These are phyloP conservation scores for Sardinella longiceps DNA, from an alignment of 2,797 vertebrate genomes.

Conservation along the genomic window DNA sequence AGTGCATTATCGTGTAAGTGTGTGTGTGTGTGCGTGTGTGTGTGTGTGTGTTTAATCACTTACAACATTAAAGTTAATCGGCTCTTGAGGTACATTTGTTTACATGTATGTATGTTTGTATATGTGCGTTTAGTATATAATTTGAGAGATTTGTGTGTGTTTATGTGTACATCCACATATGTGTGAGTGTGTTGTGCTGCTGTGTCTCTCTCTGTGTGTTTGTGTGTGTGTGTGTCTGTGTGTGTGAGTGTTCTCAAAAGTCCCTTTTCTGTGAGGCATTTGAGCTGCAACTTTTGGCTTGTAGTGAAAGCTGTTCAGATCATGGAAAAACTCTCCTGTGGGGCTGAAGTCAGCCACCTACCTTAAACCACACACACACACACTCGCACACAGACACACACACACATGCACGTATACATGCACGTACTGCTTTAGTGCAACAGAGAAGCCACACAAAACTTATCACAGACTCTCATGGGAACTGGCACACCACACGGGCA, in stretches of 20 bases:
- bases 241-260: not conserved
- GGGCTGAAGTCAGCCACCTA: too few relatives aligned
- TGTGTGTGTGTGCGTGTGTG: slow-evolving; percentile 50
- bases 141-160: not conserved
- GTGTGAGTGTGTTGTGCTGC: slow-evolving; percentile 50
- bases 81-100: not conserved
- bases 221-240: not conserved
- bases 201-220: slow-evolving; percentile 34
- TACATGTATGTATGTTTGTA: not conserved
- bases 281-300: slow-evolving; percentile 29
- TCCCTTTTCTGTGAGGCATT: slow-evolving; percentile 35
- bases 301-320: slow-evolving; percentile 36
- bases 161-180: slow-evolving; percentile 46
- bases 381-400: not conserved
- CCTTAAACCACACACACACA: not conserved
- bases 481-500: not conserved
- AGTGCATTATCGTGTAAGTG: not conserved
- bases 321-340: slow-evolving; percentile 7
- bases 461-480: not conserved
- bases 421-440: not conserved
- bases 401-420: not conserved
- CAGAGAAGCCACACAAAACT: not conserved
- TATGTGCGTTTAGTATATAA: not conserved
- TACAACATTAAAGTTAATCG: not conserved
- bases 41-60: not conserved